Conservation (phyloP, 92 coral and sea anemone genomes). For the Zoanthus solanderi region DNA sequence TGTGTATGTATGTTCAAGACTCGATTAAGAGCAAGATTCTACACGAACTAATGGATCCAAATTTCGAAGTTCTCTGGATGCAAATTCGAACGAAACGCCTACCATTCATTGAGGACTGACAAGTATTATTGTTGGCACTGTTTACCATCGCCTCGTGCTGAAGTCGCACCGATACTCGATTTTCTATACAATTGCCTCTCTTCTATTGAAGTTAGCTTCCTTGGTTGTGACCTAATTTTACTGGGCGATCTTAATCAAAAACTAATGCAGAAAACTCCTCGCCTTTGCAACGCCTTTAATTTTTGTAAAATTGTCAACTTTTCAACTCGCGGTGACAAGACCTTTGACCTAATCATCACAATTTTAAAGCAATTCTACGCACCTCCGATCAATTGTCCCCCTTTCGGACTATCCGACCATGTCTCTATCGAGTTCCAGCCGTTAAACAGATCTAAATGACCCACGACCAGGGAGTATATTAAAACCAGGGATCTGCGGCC, state of each 20-base stretch:
- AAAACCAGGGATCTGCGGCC: slow-evolving; percentile 45
- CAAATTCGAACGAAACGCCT: slow-evolving; percentile 62
- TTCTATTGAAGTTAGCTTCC: slow-evolving; percentile 31
- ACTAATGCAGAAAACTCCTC: slow-evolving; percentile 46
- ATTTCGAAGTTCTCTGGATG: slow-evolving; percentile 68
- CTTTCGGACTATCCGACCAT: slow-evolving; percentile 52
- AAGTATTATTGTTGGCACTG: slow-evolving; percentile 48
- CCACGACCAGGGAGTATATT: slow-evolving; percentile 24
- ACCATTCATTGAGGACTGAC: slow-evolving; percentile 59
- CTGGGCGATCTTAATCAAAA: slow-evolving; percentile 45
- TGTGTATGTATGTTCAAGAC: slow-evolving; percentile 66
- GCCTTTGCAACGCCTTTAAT: slow-evolving; percentile 45
- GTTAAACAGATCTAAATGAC: slow-evolving; percentile 24
- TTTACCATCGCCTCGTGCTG: slow-evolving; percentile 55
- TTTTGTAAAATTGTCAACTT: slow-evolving; percentile 21
- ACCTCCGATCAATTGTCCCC: slow-evolving; percentile 9
- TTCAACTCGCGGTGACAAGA: not conserved
- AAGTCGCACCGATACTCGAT: slow-evolving; percentile 26
- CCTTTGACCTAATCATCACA: not conserved
- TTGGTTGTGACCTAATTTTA: slow-evolving; percentile 29
- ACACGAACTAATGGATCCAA: slow-evolving; percentile 44
- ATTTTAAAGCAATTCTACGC: not conserved
- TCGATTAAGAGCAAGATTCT: slow-evolving; percentile 44
- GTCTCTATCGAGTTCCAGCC: slow-evolving; percentile 33
- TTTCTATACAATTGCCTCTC: slow-evolving; percentile 41